phyloP scores from a whole-genome alignment of 2,888 invertebrate species.

The Slavum lentiscoides region DNA sequence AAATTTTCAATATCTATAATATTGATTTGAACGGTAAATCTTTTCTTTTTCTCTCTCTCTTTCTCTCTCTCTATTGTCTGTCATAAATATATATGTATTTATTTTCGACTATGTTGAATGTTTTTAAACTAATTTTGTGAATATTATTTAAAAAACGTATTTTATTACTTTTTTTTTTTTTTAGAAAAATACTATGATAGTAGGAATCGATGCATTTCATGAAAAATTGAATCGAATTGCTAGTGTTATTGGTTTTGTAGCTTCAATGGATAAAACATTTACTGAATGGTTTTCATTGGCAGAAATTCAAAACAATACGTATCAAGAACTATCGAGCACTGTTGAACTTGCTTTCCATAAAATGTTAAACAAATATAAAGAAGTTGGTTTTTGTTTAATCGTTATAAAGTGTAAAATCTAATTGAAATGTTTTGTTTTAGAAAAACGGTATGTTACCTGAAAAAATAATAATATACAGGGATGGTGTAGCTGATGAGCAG shows the following conservation, averaged over 20 bases:
- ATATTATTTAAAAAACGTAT: no score
- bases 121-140: no score
- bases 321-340: conserved; percentile 63
- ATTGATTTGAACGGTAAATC: no score
- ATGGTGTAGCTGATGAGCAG: conserved; percentile 92
- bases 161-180: no score
- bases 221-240: conserved; percentile 67
- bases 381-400: conserved; percentile 2
- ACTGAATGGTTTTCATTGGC: conserved; percentile 80
- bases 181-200: conserved; percentile 71
- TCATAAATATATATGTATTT: no score
- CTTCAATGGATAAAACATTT: conserved; percentile 73
- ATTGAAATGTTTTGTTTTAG: conserved; percentile 57
- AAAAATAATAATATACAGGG: conserved; percentile 83
- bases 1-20: no score
- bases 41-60: no score
- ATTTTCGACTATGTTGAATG: no score
- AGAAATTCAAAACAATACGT: conserved; percentile 70
- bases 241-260: conserved; percentile 80
- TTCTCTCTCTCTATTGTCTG: no score
- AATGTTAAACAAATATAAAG: background rate
- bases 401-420: background rate
- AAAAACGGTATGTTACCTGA: conserved; percentile 73
- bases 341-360: conserved; percentile 29
- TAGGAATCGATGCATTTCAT: conserved; percentile 89